Evolutionary conservation across 2,797 vertebrate species (phyloP).

Genomic region (Acridotheres tristis): DNA sequence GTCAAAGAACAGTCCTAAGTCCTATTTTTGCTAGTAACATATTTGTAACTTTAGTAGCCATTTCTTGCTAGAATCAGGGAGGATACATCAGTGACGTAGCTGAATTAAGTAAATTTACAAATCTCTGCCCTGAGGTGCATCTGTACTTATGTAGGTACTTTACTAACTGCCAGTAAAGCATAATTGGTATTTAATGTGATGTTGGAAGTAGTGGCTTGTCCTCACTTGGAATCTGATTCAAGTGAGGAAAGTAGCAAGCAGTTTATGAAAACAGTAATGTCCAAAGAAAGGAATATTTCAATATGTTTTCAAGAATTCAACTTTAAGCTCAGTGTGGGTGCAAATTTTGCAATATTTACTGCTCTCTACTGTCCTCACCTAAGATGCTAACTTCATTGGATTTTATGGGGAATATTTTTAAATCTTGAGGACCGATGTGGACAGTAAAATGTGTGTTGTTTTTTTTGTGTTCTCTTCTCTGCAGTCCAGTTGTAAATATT

Average conservation of each 20-base stretch:
- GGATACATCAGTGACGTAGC: fast-evolving
- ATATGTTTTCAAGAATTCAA: neutral
- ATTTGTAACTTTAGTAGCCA: neutral
- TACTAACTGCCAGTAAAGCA: neutral
- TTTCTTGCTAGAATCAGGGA: neutral
- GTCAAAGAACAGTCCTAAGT: neutral
- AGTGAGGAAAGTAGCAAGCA: neutral
- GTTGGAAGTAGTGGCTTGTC: neutral
- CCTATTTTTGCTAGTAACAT: neutral
- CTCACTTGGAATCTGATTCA: neutral
- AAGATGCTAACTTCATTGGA: neutral
- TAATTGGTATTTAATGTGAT: neutral
- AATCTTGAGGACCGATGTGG: neutral
- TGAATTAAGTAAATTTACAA: neutral
- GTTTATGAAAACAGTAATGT: neutral
- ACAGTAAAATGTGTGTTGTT: fast-evolving
- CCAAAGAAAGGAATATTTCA: neutral
- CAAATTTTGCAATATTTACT: neutral
- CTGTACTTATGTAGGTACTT: neutral
- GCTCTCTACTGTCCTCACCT: neutral
- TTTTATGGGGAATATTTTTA: neutral
- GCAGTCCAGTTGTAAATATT: neutral
- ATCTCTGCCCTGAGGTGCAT: neutral
- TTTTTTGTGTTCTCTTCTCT: neutral
- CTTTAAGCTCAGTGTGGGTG: neutral